A percentile compares a stretch with the other conserved stretches of the same genome.
Conservation (phyloP, 2,888 invertebrate genomes). For the Habrosyne pyritoides region DNA sequence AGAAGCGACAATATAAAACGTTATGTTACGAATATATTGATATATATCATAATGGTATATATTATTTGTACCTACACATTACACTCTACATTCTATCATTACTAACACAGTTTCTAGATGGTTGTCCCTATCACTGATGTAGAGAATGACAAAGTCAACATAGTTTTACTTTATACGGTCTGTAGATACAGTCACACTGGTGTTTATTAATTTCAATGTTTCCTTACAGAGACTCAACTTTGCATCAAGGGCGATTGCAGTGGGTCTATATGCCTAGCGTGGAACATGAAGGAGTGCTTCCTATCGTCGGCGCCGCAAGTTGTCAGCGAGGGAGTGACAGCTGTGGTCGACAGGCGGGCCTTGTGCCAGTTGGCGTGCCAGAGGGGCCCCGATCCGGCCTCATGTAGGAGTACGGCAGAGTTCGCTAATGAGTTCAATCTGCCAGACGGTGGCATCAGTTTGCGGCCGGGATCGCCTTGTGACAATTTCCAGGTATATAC, state of each 20-base stretch:
- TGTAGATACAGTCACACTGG: too few species aligned
- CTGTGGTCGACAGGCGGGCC: constrained; percentile 90
- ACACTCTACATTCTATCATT: too few species aligned
- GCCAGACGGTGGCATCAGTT: constrained; percentile 91
- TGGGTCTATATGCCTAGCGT: constrained; percentile 97
- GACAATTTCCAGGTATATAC: constrained; percentile 96
- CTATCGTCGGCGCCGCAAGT: constrained; percentile 90
- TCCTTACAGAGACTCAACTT: constrained; percentile 85
- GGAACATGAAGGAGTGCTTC: constrained; percentile 98
- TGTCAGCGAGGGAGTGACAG: constrained; percentile 67
- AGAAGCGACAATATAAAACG: too few species aligned
- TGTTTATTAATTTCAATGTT: too few species aligned
- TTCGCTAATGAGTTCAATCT: constrained; percentile 89
- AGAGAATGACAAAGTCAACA: too few species aligned
- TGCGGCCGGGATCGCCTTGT: constrained; percentile 98
- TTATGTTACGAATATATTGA: too few species aligned
- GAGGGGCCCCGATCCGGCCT: constrained; percentile 88
- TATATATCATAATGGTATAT: too few species aligned
- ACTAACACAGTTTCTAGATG: too few species aligned
- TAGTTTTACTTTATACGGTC: too few species aligned
- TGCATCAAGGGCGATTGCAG: constrained; percentile 96
- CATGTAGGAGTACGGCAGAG: constrained; percentile 94
- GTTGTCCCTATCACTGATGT: too few species aligned
- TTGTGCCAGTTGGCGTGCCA: constrained; percentile 99
- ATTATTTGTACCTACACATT: too few species aligned